Evolutionary conservation across 2,797 vertebrate species (phyloP).

Genomic region (Australoheros facetus): DNA sequence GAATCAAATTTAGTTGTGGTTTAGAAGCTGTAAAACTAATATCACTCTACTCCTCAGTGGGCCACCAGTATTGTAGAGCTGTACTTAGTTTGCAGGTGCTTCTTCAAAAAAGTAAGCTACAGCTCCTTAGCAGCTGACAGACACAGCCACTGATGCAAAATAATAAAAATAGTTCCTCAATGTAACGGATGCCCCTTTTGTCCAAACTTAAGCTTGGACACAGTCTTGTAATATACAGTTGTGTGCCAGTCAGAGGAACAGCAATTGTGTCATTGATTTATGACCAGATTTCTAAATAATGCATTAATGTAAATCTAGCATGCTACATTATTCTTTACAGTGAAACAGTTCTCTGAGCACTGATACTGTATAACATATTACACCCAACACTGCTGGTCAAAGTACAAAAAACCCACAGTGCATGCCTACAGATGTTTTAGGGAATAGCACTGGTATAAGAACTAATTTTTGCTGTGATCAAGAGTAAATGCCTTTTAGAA

Average conservation of each 20-base stretch:
- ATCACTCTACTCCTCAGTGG: background rate
- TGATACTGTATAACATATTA: background rate
- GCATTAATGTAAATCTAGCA: too few relatives aligned
- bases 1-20: background rate
- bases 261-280: background rate
- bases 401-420: background rate
- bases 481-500: background rate
- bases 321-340: background rate
- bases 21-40: background rate
- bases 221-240: background rate
- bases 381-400: background rate
- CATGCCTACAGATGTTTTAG: background rate
- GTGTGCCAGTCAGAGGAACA: background rate
- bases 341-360: background rate
- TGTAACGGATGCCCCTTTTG: background rate
- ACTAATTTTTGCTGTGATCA: background rate
- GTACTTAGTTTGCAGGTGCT: too few relatives aligned
- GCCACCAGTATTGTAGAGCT: background rate
- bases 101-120: too few relatives aligned
- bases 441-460: background rate
- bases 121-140: too few relatives aligned
- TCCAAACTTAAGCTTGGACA: background rate
- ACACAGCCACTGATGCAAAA: background rate
- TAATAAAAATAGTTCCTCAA: background rate
- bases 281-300: too few relatives aligned